Evolutionary conservation across 53 echinoderm and acorn worm genomes (phyloP), one percentile per base, ranked within the genome.

Genomic region (Zoroaster sp.): DNA sequence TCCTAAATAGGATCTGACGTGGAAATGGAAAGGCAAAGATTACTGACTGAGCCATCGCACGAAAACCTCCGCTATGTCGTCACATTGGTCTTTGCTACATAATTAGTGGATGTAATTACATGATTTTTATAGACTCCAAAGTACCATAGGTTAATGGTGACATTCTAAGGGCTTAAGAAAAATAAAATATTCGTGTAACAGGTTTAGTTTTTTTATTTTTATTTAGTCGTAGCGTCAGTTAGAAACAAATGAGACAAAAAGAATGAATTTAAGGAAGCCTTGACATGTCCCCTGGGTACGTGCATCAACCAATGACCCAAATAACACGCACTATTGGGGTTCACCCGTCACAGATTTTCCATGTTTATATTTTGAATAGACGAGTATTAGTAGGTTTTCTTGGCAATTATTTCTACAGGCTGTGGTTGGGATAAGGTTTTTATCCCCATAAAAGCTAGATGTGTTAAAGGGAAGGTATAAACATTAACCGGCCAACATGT

Each of bases 1-100:
- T 47, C 75, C n/a, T 44, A 45, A 75, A 75, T 68, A 68, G 68
- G 5, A 75, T 47, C 33, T 30, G 49, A 75, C 75, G 75, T 75
- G 75, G 10, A 14, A 23, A 21, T 44, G 15, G 5, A 15, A 46
- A 31, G 47, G 68, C 30, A 68, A 14, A 68, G 3, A 74, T 18
- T 20, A 30, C 12, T 74, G 20, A 75, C 13, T 75, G 17, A 47
- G 31, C 13, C 25, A 32, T 30, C 13, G 33, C 9, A 45, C 31
- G 28, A 30, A 43, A 34, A 0, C 38, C 34, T 18, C n/a, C 18
- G n/a, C 5, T 68, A 31, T 68, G 68, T 21, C 13, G 4, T 34
- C 5, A 14, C 28, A 44, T 41, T 17, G 28, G 49, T 46, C 21
- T 74, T 11, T 13, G 18, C n/a, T 12, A 1, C 38, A 8, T 28